Conservation (phyloP, 2,113 vertebrate genomes). For the Rattus rattus region DNA sequence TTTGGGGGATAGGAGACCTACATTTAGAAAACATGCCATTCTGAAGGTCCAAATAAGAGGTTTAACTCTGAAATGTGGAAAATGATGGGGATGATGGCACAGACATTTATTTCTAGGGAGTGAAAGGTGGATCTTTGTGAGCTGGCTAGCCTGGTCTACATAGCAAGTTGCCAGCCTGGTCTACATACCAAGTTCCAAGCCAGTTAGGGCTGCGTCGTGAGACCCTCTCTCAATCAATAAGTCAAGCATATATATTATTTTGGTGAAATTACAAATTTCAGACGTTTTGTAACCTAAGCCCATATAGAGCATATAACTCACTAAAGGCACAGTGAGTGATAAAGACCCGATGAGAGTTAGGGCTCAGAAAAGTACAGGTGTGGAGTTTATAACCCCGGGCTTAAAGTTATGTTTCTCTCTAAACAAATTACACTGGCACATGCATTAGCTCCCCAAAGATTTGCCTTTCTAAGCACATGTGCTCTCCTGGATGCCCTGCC, state of each 20-base stretch:
- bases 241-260: background rate
- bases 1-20: background rate
- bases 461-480: slow-evolving; percentile 7
- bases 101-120: background rate
- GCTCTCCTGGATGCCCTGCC: background rate
- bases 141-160: background rate
- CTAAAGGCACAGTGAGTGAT: background rate
- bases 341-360: background rate
- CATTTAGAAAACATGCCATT: slow-evolving; percentile 15
- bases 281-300: rapidly evolving
- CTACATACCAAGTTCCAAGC: background rate
- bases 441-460: slow-evolving; percentile 34
- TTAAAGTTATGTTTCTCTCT: slow-evolving; percentile 18
- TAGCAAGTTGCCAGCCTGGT: background rate
- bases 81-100: background rate
- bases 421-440: slow-evolving; percentile 67
- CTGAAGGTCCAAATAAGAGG: background rate
- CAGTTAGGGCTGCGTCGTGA: too few species aligned
- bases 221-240: background rate
- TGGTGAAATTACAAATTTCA: background rate
- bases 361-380: background rate
- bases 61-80: background rate
- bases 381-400: slow-evolving; percentile 2
- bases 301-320: background rate
- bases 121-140: background rate